Evolutionary conservation across 2,113 vertebrate genomes (phyloP), one percentile per base, ranked within the genome.

Genomic region (Megaceryle maxima): DNA sequence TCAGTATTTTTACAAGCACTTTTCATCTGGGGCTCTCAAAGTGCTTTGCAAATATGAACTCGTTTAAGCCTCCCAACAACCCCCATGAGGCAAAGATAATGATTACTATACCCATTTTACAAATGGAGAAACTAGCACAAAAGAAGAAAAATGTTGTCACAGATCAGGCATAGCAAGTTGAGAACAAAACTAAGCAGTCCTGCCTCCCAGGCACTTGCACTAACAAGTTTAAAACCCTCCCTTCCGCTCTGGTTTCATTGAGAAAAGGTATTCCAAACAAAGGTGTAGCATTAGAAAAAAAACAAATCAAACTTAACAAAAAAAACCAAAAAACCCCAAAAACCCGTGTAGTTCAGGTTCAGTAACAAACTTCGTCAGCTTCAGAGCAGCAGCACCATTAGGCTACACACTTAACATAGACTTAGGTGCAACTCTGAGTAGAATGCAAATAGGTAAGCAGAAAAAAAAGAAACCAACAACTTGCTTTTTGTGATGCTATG

Each of bases 31-130:
- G 39, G 28, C 57, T 90, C 43, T 94, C 83, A 81, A 87, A 83
- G 78, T 4, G 12, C 41, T 96, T 92, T 91, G 96, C 94, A 94
- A 94, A 95, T 93, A 96, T 43, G 50, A 96, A 94, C 95, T 91
- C 91, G n/a, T 92, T 93, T 77, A 63, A 94, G 87, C 94, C 89
- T 88, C 95, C 79, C 93, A 88, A 80, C 88, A 93, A 90, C 10
- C 70, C 84, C 96, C 24, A 21, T 48, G 41, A 94, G 97, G 92
- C 93, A 96, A 68, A 96, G 96, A 96, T 96, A 95, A 92, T 59
- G 80, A 95, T 96, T 95, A 13, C 57, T 53, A n/a, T 82, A 78
- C 79, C 82, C 68, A 55, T 76, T 96, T 95, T 80, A 92, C 41
- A 90, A 94, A 84, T 39, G 50, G 86, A 69, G 87, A 96, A 89